Conservation (phyloP, 2,888 invertebrate species). For the Lissonota sp. region DNA sequence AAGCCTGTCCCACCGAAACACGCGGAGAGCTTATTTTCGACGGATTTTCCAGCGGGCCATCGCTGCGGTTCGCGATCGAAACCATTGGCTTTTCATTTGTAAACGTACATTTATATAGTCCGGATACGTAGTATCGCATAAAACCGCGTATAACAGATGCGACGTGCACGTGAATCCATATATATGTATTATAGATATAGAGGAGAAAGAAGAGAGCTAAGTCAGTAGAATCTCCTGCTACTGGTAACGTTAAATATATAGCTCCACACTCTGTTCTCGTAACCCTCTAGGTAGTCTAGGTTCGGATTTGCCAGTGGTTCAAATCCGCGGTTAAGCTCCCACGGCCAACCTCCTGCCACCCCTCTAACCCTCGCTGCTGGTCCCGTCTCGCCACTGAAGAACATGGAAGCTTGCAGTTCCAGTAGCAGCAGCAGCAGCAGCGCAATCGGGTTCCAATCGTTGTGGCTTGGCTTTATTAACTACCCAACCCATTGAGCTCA, state of each 20-base stretch:
- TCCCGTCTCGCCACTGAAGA: constrained; percentile 41
- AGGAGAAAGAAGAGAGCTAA: constrained; percentile 16
- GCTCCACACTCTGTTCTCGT: constrained; percentile 42
- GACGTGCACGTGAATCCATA: constrained; percentile 11
- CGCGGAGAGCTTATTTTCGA: constrained; percentile 49
- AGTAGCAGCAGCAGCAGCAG: constrained; percentile 36
- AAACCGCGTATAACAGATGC: constrained; percentile 49
- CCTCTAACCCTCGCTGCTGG: not conserved
- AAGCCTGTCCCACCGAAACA: constrained; percentile 10
- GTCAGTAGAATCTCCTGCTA: constrained; percentile 47
- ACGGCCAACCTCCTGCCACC: constrained; percentile 42
- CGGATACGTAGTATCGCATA: constrained; percentile 18
- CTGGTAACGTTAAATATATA: constrained; percentile 25
- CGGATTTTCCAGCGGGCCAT: constrained; percentile 5
- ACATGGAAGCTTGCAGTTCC: constrained; percentile 49
- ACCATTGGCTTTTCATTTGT: constrained; percentile 62
- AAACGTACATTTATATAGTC: constrained; percentile 50
- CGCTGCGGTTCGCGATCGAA: too few species aligned
- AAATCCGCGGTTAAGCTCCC: constrained; percentile 63
- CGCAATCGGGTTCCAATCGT: constrained; percentile 61
- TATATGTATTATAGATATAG: not conserved
- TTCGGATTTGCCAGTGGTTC: constrained; percentile 58
- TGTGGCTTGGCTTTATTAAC: constrained; percentile 64
- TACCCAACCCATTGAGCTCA: too few species aligned
- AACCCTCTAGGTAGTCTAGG: too few species aligned